Evolutionary conservation across 2,888 invertebrate species (phyloP), one percentile per base, ranked within the genome.

Genomic region (Thalpophila matura): DNA sequence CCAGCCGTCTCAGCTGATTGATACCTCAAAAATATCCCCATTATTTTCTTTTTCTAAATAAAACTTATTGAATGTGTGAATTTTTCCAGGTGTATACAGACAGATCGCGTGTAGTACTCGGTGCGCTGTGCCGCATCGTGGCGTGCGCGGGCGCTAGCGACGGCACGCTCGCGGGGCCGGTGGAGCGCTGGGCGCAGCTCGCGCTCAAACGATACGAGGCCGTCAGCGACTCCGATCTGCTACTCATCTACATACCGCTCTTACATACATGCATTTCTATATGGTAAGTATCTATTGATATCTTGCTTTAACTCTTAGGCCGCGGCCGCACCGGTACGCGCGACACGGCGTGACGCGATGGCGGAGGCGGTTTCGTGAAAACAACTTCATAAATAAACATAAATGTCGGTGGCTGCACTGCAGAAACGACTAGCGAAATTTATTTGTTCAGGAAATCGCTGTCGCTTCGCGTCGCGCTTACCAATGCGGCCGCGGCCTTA

Each of bases 141-240:
- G 97, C 96, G 0, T 96, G 96, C 69, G 95, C 95, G 0, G 89
- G 83, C 0, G 84, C 90, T 74, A 79, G 96, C 91, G 74, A 94
- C 86, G 91, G 92, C 0, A 94, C 95, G 2, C 93, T 96, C 0
- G 95, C 96, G 26, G 95, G 95, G 0, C 95, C 96, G 0, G 96
- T 96, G 1, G 96, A 96, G 77, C 95, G 96, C 64, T 97, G 97
- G 96, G 97, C 97, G 0, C 96, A 96, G 63, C 89, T 97, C 4
- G 97, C 97, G 0, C 86, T 97, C n/a, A 95, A 95, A 79, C 95
- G 97, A 50, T 97, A 96, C 76, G 97, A 97, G 72, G 96, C 96
- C 2, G 96, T 97, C 70, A 96, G 97, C 81, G 97, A 97, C 86
- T 96, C 96, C 12, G 97, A 97, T 81, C 87, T 97, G 37, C 88